Conservation (phyloP, 2,113 vertebrate genomes). For the Genyomyrus donnyi region DNA sequence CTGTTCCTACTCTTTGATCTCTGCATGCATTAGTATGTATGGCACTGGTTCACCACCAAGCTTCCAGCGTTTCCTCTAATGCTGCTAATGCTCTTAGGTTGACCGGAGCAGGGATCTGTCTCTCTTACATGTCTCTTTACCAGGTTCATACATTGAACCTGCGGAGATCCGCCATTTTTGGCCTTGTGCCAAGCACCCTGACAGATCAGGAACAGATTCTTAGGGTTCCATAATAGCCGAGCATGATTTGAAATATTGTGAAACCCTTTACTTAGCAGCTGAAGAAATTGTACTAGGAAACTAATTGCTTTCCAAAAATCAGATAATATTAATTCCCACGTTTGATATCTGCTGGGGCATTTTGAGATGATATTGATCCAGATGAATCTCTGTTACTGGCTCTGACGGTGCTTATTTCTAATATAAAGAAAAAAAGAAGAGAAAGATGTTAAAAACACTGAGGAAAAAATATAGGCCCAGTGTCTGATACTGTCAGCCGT, state of each 20-base stretch:
- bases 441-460: background rate
- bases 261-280: slow-evolving; percentile 11
- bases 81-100: background rate
- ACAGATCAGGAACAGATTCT: background rate
- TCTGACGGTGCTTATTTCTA: background rate
- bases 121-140: background rate
- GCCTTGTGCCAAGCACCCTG: background rate
- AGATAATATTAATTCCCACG: slow-evolving; percentile 33
- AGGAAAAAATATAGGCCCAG: background rate
- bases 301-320: slow-evolving; percentile 41
- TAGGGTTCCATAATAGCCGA: background rate
- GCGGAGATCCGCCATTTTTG: background rate
- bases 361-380: slow-evolving; percentile 24
- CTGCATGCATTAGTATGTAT: background rate
- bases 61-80: background rate
- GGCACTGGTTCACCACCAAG: background rate
- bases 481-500: background rate
- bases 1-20: slow-evolving; percentile 2
- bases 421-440: background rate
- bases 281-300: slow-evolving; percentile 21
- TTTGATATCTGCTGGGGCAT: slow-evolving; percentile 30
- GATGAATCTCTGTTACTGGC: background rate
- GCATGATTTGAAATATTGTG: slow-evolving; percentile 22
- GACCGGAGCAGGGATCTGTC: background rate
- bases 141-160: background rate